Conservation (phyloP, 2,797 vertebrate species). For the Phalloptychus januarius region DNA sequence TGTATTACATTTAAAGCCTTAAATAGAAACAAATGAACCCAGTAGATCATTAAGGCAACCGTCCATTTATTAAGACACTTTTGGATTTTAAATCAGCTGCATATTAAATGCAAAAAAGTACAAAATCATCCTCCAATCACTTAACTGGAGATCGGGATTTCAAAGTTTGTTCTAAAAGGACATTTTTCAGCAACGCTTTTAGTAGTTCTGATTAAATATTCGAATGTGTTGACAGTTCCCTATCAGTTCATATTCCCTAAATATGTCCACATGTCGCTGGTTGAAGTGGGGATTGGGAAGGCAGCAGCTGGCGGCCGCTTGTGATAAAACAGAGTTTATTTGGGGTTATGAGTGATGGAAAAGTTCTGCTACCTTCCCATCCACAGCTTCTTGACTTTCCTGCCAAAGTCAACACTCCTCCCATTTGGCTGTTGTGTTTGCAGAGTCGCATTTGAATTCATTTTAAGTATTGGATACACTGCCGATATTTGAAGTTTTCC, state of each 20-base stretch:
- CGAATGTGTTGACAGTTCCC: background rate
- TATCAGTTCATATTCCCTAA: background rate
- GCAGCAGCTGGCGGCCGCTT: conserved; percentile 38
- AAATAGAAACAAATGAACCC: background rate
- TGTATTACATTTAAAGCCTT: background rate
- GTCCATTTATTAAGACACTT: background rate
- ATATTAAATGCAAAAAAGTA: too few relatives aligned
- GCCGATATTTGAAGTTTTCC: background rate
- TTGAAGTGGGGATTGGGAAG: conserved; percentile 40
- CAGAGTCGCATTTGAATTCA: background rate
- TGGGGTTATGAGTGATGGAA: conserved; percentile 9
- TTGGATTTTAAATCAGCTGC: background rate
- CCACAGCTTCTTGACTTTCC: background rate
- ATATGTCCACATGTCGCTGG: background rate
- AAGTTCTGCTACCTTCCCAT: background rate
- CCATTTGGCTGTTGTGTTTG: background rate
- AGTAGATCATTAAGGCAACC: background rate
- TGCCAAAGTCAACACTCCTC: conserved; percentile 1
- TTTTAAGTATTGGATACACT: background rate
- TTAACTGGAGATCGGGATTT: background rate
- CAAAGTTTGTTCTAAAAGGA: background rate
- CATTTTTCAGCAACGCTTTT: background rate
- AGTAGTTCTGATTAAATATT: background rate
- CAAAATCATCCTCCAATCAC: background rate
- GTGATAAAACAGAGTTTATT: conserved; percentile 28